Conservation (phyloP, 2,888 invertebrate species). For the Hypsopygia costalis region DNA sequence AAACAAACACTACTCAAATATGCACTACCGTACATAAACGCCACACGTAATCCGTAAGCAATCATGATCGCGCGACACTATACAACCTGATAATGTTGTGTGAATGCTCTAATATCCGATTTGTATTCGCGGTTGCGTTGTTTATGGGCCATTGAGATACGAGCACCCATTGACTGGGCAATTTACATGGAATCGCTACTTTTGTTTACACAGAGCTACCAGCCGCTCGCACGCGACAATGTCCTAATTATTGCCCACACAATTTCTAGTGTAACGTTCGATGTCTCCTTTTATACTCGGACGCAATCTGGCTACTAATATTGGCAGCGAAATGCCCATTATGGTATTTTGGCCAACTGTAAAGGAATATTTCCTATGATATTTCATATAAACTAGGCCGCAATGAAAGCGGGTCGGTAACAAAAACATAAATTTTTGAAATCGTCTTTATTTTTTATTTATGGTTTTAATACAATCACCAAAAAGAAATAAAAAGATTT, state of each 20-base stretch:
- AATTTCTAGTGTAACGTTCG: conserved; percentile 2
- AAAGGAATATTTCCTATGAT: too few species aligned
- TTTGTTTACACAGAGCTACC: conserved; percentile 43
- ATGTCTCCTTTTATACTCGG: not conserved
- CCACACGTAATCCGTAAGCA: conserved; percentile 34
- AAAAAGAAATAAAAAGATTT: too few species aligned
- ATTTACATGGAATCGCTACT: conserved; percentile 67
- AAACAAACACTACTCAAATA: too few species aligned
- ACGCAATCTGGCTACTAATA: not conserved
- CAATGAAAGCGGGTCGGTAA: too few species aligned
- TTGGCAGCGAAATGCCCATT: too few species aligned
- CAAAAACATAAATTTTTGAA: too few species aligned
- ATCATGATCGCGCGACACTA: conserved; percentile 26
- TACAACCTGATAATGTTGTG: conserved; percentile 53
- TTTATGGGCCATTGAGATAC: conserved; percentile 74
- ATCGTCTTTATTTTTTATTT: too few species aligned
- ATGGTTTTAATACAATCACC: too few species aligned
- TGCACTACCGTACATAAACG: not conserved
- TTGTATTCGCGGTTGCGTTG: conserved; percentile 74
- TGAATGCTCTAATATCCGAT: conserved; percentile 71
- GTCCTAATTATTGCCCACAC: conserved; percentile 42
- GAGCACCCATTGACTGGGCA: conserved; percentile 61
- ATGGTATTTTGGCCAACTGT: too few species aligned
- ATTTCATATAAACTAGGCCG: too few species aligned
- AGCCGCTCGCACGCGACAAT: conserved; percentile 36